Percentiles rank a stretch among this genome's conserved stretches.
These are phyloP conservation scores for Archegozetes longisetosus DNA, from an alignment of 1,140 invertebrate species.

Conservation along the genomic window DNA sequence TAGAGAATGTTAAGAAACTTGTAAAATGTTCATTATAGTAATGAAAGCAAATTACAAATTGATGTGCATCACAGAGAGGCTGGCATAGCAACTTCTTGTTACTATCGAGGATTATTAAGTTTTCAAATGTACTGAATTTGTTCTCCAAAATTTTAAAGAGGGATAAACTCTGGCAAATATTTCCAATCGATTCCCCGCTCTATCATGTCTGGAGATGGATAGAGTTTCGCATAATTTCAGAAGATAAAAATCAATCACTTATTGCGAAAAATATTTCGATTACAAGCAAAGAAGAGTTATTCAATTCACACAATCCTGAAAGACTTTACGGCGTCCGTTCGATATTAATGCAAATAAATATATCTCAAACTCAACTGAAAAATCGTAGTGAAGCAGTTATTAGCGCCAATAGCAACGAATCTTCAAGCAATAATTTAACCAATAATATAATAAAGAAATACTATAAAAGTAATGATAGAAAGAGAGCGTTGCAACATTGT, in stretches of 20 bases:
- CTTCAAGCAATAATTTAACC: background rate
- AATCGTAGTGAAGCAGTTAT: background rate
- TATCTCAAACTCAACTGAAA: background rate
- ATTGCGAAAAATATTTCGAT: background rate
- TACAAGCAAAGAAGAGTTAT: background rate
- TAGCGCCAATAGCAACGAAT: background rate
- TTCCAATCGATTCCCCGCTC: background rate
- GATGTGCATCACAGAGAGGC: too few species aligned
- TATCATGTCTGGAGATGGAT: constrained; percentile 13
- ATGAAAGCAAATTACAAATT: too few species aligned
- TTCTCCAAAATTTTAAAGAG: background rate
- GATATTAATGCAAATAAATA: constrained; percentile 1
- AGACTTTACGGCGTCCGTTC: constrained; percentile 1
- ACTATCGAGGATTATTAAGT: too few species aligned
- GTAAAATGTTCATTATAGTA: too few species aligned
- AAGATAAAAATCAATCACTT: background rate
- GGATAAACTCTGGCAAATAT: constrained; percentile 10
- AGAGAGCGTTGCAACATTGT: constrained; percentile 61
- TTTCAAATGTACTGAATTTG: background rate
- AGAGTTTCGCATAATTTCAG: background rate
- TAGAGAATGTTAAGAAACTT: too few species aligned
- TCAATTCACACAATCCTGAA: background rate
- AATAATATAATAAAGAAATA: constrained; percentile 11
- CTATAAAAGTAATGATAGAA: constrained; percentile 21
- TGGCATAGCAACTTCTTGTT: too few species aligned